Evolutionary conservation across 2,113 vertebrate genomes (phyloP), one percentile per base, ranked within the genome.

Genomic region (Accipiter cooperii): DNA sequence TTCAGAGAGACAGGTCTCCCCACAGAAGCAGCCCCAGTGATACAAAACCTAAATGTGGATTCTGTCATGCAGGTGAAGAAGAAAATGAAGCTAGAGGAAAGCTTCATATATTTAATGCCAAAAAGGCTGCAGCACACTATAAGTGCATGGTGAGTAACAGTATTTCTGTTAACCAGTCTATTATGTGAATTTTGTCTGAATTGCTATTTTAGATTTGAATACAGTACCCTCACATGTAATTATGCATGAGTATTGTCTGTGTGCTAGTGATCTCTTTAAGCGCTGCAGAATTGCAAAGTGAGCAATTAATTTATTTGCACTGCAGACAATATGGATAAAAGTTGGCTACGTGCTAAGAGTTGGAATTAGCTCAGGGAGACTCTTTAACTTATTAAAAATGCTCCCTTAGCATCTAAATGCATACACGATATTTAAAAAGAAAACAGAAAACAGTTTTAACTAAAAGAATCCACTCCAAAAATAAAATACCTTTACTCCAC

Each of bases 61-160:
- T 99, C 96, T 99, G 99, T 98, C 99, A 99, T 54, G 99, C 99
- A 74, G 99, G 99, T 38, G 99, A 99, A 71, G 99, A 99, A 97
- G 99, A 99, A 97, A 99, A 99, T 87, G 98, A 99, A 98, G 99
- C 99, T 8, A 98, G 99, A 92, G 99, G 99, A 94, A 98, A 99
- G 97, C 98, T 99, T 95, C 99, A 99, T 96, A 98, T 98, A 44
- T 99, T 99, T 98, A 99, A 99, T 98, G 98, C 99, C 96, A 99
- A 99, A 98, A 99, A 99, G 97, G 99, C 99, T 97, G 99, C 99
- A 24, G 99, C 99, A 51, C 99, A 99, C 97, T 99, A 99, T 98
- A 99, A 99, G 98, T 99, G 99, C 98, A 99, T 99, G 99, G 99
- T 99, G 97, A 98, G 98, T 95, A 76, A 66, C 21, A 26, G 19